Conservation (phyloP, 2,888 invertebrate species). For the Lasioglossum marginatum region DNA sequence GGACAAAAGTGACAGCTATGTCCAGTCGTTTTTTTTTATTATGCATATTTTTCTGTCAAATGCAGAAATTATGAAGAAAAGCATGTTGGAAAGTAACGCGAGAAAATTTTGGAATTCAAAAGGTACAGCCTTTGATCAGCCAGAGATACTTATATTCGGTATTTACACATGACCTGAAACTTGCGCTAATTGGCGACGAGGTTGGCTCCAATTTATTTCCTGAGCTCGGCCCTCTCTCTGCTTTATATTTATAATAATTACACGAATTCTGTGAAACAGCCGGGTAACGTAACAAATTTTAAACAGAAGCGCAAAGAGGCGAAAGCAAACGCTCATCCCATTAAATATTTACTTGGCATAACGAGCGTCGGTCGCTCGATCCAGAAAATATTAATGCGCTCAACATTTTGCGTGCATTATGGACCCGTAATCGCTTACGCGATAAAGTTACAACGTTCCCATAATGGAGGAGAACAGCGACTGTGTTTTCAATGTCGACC, state of each 20-base stretch:
- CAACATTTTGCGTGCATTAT: slow-evolving; percentile 4
- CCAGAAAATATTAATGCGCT: slow-evolving; percentile 1
- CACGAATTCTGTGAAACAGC: neutral
- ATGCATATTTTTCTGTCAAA: neutral
- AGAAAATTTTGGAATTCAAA: neutral
- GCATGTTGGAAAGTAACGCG: neutral
- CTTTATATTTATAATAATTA: neutral
- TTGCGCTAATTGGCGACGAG: neutral
- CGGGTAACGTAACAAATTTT: neutral
- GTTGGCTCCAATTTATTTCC: neutral
- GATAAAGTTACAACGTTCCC: slow-evolving; percentile 26
- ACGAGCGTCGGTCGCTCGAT: neutral
- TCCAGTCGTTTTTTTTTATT: neutral
- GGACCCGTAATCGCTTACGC: slow-evolving; percentile 16
- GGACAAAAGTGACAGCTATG: neutral
- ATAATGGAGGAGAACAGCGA: neutral
- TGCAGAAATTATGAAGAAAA: neutral
- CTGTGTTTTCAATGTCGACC: slow-evolving; percentile 13
- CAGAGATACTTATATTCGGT: neutral
- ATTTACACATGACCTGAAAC: neutral
- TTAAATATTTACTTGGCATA: neutral
- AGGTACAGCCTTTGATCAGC: neutral
- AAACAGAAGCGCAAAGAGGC: neutral
- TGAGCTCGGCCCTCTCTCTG: neutral
- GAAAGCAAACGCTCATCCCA: neutral